phyloP scores from a whole-genome alignment of 1,140 invertebrate genomes.

The Zelostemma sp. region DNA sequence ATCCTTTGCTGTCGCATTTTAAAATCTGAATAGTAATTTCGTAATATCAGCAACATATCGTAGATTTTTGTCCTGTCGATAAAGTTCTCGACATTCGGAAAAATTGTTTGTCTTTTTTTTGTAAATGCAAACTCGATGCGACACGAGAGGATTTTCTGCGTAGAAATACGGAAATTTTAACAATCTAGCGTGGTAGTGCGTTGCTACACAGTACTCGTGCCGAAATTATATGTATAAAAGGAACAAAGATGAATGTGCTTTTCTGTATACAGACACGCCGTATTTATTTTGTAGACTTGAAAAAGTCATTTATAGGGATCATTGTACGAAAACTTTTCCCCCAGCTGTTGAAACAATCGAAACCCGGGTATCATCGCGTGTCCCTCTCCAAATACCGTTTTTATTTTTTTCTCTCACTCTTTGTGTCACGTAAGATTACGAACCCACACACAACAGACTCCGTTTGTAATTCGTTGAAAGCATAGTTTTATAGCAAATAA shows the following conservation, averaged over 20 bases:
- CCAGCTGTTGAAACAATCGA: no score
- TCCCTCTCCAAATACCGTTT: slow-evolving; percentile 27
- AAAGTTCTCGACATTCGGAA: no score
- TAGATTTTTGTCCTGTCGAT: neutral
- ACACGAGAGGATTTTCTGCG: neutral
- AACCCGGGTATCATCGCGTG: slow-evolving; percentile 2
- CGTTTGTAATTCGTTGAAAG: slow-evolving; percentile 61
- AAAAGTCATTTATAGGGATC: slow-evolving; percentile 10
- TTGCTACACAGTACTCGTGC: slow-evolving; percentile 39
- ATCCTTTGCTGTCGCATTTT: neutral
- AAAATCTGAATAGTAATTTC: neutral
- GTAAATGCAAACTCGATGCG: neutral
- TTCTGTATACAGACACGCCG: neutral
- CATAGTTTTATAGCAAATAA: slow-evolving; percentile 69
- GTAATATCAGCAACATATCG: neutral
- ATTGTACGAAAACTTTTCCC: slow-evolving; percentile 13
- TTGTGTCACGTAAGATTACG: slow-evolving; percentile 39
- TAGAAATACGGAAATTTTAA: no score
- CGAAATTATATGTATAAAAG: slow-evolving; percentile 23
- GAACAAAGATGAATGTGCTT: slow-evolving; percentile 14
- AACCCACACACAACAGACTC: slow-evolving; percentile 50
- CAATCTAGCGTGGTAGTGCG: slow-evolving; percentile 11
- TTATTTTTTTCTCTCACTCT: slow-evolving; percentile 17
- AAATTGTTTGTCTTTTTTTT: no score
- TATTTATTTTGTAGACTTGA: slow-evolving; percentile 5